A percentile compares a stretch with the other conserved stretches of the same genome.
Evolutionary conservation across 1,140 invertebrate genomes (phyloP).

Genomic region (Mylabris phalerata): DNA sequence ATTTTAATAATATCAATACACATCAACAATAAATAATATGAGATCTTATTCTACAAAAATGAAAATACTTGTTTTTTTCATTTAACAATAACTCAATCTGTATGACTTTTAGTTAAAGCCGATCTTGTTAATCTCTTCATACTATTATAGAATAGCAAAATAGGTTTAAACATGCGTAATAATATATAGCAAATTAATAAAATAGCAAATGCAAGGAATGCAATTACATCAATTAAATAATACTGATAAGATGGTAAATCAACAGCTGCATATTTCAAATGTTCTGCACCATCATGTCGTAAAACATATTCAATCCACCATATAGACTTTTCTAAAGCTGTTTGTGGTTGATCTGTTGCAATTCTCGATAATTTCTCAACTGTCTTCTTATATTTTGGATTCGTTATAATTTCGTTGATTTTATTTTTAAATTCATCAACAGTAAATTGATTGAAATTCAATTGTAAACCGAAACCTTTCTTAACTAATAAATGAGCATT

Average conservation of each 20-base stretch:
- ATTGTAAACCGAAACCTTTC: conserved; percentile 28
- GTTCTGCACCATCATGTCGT: conserved; percentile 45
- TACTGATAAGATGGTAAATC: conserved; percentile 38
- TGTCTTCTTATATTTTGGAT: conserved; percentile 37
- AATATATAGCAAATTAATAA: background rate
- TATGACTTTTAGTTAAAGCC: background rate
- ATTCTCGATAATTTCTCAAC: conserved; percentile 31
- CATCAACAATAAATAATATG: too few species aligned
- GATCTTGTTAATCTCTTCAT: too few species aligned
- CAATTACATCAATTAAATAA: conserved; percentile 28
- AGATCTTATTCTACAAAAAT: too few species aligned
- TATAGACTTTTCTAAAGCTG: conserved; percentile 41
- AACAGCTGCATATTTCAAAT: conserved; percentile 40
- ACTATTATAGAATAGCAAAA: background rate
- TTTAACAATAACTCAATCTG: background rate
- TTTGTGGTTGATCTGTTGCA: conserved; percentile 42
- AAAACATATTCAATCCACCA: conserved; percentile 54
- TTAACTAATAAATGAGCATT: conserved; percentile 29
- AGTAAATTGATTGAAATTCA: conserved; percentile 21
- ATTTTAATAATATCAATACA: too few species aligned
- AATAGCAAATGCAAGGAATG: conserved; percentile 5
- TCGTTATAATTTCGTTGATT: conserved; percentile 21
- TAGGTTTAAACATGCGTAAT: conserved; percentile 1
- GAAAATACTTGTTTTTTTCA: background rate
- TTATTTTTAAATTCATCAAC: conserved; percentile 22